Evolutionary conservation across 2,797 vertebrate species (phyloP), one percentile per base, ranked within the genome.

Genomic region (Momotus momota): DNA sequence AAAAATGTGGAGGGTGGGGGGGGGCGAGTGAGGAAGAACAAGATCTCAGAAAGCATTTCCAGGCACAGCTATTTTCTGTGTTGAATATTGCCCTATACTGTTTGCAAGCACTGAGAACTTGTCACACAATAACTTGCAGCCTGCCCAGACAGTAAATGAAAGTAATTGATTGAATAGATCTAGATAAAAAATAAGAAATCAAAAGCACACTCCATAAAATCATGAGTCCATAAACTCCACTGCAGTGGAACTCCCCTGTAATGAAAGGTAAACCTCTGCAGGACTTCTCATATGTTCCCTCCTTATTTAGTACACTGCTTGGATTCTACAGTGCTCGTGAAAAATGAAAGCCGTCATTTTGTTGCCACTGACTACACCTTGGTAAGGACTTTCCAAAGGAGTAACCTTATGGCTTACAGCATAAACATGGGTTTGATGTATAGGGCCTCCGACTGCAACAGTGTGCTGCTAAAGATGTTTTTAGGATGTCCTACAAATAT

Each of bases 191-290:
- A 45, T 8, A 86, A 73, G 62, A 86, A 67, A 71, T 92, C 80
- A 85, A 93, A 96, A 64, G 16, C 45, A 94, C 19, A 57, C 64
- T 90, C 51, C 41, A 93, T 97, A 90, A 95, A 96, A 88, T 90
- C 73, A 61, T 55, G 89, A 90, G 88, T 87, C 80, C 91, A 94
- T 96, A 96, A 97, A 97, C 72, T 96, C 82, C 86, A 93, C 54
- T 61, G 54, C 14, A 46, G 84, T 80, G 92, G 73, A 97, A 92
- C 77, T 95, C 48, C 67, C 40, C 21, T 66, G 46, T 92, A 97
- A 97, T 86, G 89, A 94, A 97, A 97, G 72, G 65, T 54, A 69
- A 88, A 97, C 88, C 55, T 91, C 67, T 12, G 66, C 54, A 52
- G 72, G 69, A 67, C 43, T 49, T 71, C 57, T 78, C 23, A 41